Evolutionary conservation across 1,140 invertebrate genomes (phyloP).

Genomic region (Zaprionus gabonicus): DNA sequence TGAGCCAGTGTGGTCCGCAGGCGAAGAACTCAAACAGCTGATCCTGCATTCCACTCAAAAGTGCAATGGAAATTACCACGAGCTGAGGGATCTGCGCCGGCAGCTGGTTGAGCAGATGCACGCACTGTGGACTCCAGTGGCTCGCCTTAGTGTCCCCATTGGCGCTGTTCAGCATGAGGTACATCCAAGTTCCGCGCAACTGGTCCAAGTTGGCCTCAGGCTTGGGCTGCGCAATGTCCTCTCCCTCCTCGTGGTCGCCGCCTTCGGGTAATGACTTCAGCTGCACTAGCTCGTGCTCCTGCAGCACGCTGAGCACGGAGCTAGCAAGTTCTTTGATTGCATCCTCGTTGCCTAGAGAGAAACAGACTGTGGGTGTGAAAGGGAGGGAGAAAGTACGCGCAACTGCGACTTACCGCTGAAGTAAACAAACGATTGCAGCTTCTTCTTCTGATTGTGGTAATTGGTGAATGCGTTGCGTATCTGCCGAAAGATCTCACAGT

Average conservation of each 20-base stretch:
- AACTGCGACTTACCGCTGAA: slow-evolving; percentile 34
- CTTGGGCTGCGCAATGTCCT: neutral
- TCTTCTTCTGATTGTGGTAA: slow-evolving; percentile 12
- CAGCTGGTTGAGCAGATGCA: slow-evolving; percentile 39
- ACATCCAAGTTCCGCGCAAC: slow-evolving; percentile 41
- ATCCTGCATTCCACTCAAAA: slow-evolving; percentile 38
- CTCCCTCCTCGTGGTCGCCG: neutral
- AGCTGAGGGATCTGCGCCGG: slow-evolving; percentile 29
- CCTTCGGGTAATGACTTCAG: neutral
- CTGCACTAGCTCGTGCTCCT: slow-evolving; percentile 42
- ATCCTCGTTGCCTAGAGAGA: slow-evolving; percentile 51
- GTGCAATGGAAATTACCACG: slow-evolving; percentile 19
- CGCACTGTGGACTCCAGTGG: slow-evolving; percentile 32
- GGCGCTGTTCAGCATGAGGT: slow-evolving; percentile 39
- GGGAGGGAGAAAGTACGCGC: neutral
- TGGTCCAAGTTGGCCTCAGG: slow-evolving; percentile 10
- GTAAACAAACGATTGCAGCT: slow-evolving; percentile 29
- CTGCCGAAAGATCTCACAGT: slow-evolving; percentile 46
- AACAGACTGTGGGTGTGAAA: neutral
- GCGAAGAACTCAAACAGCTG: slow-evolving; percentile 42
- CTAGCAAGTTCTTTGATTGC: slow-evolving; percentile 31
- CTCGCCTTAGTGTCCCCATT: neutral
- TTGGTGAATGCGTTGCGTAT: slow-evolving; percentile 16
- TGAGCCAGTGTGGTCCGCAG: slow-evolving; percentile 45
- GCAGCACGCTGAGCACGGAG: slow-evolving; percentile 20